Evolutionary conservation across 2,797 vertebrate species (phyloP), one percentile per base, ranked within the genome.

Genomic region (Siniperca undulata): DNA sequence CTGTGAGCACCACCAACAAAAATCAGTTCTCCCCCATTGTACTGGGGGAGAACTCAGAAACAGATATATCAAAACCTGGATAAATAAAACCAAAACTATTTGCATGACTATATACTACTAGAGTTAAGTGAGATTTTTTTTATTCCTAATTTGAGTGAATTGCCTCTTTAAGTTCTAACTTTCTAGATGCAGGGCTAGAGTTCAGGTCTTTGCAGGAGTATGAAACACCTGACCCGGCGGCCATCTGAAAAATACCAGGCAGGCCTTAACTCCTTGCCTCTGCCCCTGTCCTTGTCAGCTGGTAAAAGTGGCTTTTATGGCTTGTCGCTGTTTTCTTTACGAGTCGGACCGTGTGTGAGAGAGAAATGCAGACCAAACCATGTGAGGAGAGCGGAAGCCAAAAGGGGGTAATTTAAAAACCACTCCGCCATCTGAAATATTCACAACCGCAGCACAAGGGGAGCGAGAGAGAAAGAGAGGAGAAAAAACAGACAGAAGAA

Each of bases 341-440:
- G 90, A 93, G 91, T 92, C 66, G 70, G 86, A 91, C 82, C 59
- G 89, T 93, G 91, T 93, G 92, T 92, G 91, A 87, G 92, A 94
- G 87, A 92, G 93, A 94, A 93, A 92, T 89, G 90, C 90, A 94
- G 93, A 93, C 93, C 88, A 92, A 94, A 94, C 91, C 94, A 94
- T 95, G 84, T 94, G 92, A 95, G 91, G 85, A 90, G 85, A 95
- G 93, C 88, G 88, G 93, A 95, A 95, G 93, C 94, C 94, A 93
- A 93, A 95, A 94, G 91, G 90, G 90, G 93, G 92, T 95, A 91
- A 95, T 95, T 95, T 95, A 92, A 95, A 96, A 96, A 95, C 94
- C 95, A 94, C 91, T 91, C 89, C 82, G 66, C 89, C 92, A 91
- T 95, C 92, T 95, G 91, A 95, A 95, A 95, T 94, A 95, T 94